Evolutionary conservation across 30 jellyfish, hydroid and myxozoan species (phyloP).

Genomic region (Mastigias papua): DNA sequence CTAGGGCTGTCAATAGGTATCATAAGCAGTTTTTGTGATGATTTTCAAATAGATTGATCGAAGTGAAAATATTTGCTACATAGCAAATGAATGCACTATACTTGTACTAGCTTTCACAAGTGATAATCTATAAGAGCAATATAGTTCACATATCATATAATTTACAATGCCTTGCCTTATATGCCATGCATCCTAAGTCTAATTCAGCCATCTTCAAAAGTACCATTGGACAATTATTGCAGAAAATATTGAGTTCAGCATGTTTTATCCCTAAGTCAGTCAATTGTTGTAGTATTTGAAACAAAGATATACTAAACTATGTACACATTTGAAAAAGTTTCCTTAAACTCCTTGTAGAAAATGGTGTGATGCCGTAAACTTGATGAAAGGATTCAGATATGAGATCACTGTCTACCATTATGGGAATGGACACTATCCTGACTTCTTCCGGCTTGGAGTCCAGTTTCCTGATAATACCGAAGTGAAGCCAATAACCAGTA

Average conservation of each 20-base stretch:
- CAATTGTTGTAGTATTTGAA: too few relatives aligned
- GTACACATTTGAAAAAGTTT: neutral
- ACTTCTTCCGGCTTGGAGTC: slow-evolving; percentile 53
- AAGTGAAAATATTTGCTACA: too few relatives aligned
- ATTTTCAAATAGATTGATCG: too few relatives aligned
- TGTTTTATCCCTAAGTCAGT: neutral
- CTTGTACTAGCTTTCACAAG: too few relatives aligned
- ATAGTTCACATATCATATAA: neutral
- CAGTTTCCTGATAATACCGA: slow-evolving; percentile 57
- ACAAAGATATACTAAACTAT: neutral
- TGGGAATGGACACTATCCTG: slow-evolving; percentile 40
- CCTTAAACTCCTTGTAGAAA: neutral
- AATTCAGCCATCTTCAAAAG: too few relatives aligned
- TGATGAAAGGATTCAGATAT: slow-evolving; percentile 62
- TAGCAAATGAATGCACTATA: too few relatives aligned
- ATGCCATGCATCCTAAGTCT: neutral
- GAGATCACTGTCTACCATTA: slow-evolving; percentile 1
- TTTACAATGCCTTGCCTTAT: neutral
- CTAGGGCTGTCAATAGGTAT: too few relatives aligned
- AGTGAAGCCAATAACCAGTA: slow-evolving; percentile 29
- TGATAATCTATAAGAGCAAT: neutral
- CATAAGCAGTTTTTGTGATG: too few relatives aligned
- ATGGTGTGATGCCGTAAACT: slow-evolving; percentile 22
- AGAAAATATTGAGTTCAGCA: neutral
- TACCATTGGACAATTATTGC: neutral